These are phyloP conservation scores for Pogonognathellus flavescens DNA, from an alignment of 1,140 invertebrate genomes.

Conservation along the genomic window DNA sequence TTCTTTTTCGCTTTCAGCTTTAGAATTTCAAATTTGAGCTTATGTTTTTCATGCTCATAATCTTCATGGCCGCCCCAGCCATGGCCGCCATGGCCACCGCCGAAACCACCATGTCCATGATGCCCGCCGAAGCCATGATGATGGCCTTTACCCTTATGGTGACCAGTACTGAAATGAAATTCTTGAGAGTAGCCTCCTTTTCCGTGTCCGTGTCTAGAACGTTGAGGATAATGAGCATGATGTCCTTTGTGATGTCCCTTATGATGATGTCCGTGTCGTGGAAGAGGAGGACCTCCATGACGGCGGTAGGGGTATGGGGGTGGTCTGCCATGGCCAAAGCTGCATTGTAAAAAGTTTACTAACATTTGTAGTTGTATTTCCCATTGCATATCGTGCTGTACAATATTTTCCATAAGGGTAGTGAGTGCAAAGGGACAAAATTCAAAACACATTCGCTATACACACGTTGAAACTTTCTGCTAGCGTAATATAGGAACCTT, in stretches of 20 bases:
- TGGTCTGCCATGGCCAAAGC: neutral
- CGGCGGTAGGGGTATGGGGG: slow-evolving; percentile 34
- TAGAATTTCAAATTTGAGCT: slow-evolving; percentile 66
- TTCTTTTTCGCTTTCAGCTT: slow-evolving; percentile 67
- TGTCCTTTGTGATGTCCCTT: neutral
- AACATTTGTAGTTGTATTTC: neutral
- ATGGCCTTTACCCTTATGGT: neutral
- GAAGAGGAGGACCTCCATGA: neutral
- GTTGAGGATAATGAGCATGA: slow-evolving; percentile 3
- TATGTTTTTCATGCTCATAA: slow-evolving; percentile 65
- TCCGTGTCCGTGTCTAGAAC: neutral
- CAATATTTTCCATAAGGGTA: no score
- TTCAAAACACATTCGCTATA: no score
- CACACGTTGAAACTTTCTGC: no score
- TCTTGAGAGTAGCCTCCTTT: slow-evolving; percentile 6
- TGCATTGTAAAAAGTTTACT: slow-evolving; percentile 12
- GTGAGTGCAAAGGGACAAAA: no score
- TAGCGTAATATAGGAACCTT: no score
- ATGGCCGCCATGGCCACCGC: neutral
- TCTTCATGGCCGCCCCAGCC: slow-evolving; percentile 4
- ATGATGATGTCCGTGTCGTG: neutral
- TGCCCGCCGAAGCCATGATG: neutral
- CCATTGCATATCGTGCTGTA: neutral
- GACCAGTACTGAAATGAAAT: slow-evolving; percentile 21
- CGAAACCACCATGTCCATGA: neutral